Percentiles rank a stretch among this genome's conserved stretches.
phyloP scores from a whole-genome alignment of 2,113 vertebrate genomes.

The Coreoperca whiteheadi region DNA sequence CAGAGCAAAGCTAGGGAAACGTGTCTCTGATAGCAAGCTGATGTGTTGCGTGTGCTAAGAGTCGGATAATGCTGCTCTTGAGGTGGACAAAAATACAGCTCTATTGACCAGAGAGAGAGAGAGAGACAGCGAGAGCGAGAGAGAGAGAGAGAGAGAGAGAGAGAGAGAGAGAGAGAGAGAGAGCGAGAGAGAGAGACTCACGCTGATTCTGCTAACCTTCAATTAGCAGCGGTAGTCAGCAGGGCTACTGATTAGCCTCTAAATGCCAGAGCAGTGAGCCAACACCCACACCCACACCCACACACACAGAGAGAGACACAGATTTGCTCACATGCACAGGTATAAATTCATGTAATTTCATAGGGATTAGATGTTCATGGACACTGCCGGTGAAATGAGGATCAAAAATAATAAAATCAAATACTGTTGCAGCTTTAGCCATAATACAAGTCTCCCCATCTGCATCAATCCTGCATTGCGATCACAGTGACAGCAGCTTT shows the following conservation, averaged over 20 bases:
- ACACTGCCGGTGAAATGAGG: neutral
- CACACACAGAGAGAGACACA: slow-evolving; percentile 1
- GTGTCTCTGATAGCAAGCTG: neutral
- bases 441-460: neutral
- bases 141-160: slow-evolving; percentile 16
- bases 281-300: slow-evolving; percentile 22
- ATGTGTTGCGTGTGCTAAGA: neutral
- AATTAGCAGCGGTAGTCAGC: slow-evolving; percentile 84
- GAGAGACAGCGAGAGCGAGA: slow-evolving; percentile 51
- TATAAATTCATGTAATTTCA: neutral
- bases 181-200: slow-evolving; percentile 55
- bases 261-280: slow-evolving; percentile 81
- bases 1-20: neutral
- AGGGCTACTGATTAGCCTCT: slow-evolving; percentile 83
- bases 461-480: neutral
- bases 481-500: neutral
- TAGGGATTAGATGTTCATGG: neutral
- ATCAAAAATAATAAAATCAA: neutral
- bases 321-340: neutral
- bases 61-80: slow-evolving; percentile 12
- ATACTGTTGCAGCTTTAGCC: neutral
- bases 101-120: slow-evolving; percentile 62
- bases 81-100: slow-evolving; percentile 54
- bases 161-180: slow-evolving; percentile 36
- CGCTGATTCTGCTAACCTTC: slow-evolving; percentile 85